Evolutionary conservation across 1,140 invertebrate species (phyloP), one percentile per base, ranked within the genome.

Genomic region (Phymastichus coffea): DNA sequence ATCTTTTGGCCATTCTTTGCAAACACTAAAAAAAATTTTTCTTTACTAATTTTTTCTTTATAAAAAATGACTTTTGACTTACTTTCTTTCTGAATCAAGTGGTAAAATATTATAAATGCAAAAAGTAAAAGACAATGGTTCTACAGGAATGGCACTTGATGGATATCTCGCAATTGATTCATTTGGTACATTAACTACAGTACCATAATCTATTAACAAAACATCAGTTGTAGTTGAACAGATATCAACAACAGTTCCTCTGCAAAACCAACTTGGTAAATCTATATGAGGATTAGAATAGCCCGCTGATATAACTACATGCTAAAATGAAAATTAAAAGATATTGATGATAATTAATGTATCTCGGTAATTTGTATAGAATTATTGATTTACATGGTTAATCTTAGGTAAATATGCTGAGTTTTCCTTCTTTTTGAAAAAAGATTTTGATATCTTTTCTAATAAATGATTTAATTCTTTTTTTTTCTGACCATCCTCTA

Each of bases 91-190:
- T 17, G 28, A 41, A 37, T 66, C 46, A 14, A 48, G 33, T 28
- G 76, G 76, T 30, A 75, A 41, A 49, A 77, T 61, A 44, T 70
- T 62, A 33, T 73, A 66, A 17, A 77, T 40, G 33, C 73, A 68
- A 56, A 73, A 60, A 4, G 61, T 51, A 2, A 20, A 49, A 7
- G 70, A 73, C 23, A 77, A 68, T 61, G 61, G 63, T 25, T 69
- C 43, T 19, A 70, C 66, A 1, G 33, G 4, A 23, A 71, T 51
- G 8, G 43, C 0, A 67, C 52, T n/a, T n/a, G n/a, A n/a, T n/a
- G n/a, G n/a, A n/a, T n/a, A n/a, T n/a, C n/a, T n/a, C n/a, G n/a
- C n/a, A 28, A 76, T 69, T 23, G 70, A 63, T 8, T 68, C 25
- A 54, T 43, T 63, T 15, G 49, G n/a, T 1, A 71, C 41, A 54